Percentiles rank a stretch among this genome's conserved stretches.
phyloP scores from a whole-genome alignment of 2,113 vertebrate genomes.

The Cyrtonyx montezumae region DNA sequence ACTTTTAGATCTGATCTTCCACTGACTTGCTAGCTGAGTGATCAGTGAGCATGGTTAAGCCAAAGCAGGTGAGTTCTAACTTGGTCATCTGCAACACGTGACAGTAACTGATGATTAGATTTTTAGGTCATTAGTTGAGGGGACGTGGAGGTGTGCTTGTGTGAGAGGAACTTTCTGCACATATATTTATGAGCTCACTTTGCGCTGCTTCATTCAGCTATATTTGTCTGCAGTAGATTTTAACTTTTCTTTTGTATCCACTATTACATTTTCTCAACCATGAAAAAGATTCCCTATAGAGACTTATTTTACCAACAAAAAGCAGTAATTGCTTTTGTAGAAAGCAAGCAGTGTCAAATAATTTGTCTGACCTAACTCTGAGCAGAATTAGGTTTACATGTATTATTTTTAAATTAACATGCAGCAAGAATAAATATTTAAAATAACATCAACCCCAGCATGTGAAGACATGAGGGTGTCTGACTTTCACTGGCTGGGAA shows the following conservation, averaged over 20 bases:
- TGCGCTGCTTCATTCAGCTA: background rate
- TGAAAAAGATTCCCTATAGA: background rate
- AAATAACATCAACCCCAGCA: background rate
- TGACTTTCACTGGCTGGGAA: background rate
- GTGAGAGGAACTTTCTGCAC: background rate
- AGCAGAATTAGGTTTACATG: background rate
- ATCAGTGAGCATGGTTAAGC: background rate
- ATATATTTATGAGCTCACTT: accelerated
- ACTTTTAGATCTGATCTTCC: background rate
- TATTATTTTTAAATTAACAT: background rate
- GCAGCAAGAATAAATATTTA: background rate
- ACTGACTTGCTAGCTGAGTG: accelerated
- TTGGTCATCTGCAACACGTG: background rate
- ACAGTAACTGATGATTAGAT: background rate
- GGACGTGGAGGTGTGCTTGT: too few species aligned
- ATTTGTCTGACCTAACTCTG: background rate
- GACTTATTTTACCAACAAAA: background rate
- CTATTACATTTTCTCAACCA: background rate
- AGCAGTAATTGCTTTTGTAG: background rate
- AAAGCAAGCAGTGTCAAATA: background rate
- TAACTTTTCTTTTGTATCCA: background rate
- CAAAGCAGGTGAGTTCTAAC: background rate
- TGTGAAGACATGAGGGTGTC: background rate
- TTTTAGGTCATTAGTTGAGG: background rate
- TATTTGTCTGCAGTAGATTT: background rate